Evolutionary conservation across 2,113 vertebrate species (phyloP).

Genomic region (Ivindomyrus marchei): DNA sequence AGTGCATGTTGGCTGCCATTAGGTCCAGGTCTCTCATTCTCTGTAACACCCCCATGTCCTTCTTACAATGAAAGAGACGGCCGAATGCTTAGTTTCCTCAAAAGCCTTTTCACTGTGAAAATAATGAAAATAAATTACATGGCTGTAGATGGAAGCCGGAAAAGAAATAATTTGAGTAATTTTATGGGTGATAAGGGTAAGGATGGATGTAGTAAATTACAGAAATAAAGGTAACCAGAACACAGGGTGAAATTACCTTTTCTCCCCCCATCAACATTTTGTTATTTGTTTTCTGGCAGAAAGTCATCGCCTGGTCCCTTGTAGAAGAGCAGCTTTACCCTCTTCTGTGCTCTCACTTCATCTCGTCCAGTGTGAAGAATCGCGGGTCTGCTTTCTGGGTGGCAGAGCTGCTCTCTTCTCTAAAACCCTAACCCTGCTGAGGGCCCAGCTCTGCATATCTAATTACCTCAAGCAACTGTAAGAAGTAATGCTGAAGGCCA

Average conservation of each 20-base stretch:
- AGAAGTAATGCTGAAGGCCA: not conserved
- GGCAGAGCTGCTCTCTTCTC: not conserved
- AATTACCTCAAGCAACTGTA: not conserved
- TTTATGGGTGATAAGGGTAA: constrained; percentile 4
- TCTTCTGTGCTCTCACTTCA: not conserved
- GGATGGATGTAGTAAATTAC: not conserved
- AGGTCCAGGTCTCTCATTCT: not conserved
- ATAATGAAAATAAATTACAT: constrained; percentile 6
- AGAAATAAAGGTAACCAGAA: not conserved
- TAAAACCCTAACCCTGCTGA: not conserved
- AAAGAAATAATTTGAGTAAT: constrained; percentile 18
- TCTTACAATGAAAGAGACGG: not conserved
- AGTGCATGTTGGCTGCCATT: not conserved
- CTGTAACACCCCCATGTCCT: not conserved
- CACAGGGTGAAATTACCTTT: not conserved
- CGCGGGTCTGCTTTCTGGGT: not conserved
- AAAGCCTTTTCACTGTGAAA: constrained; percentile 1
- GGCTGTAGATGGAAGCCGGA: constrained; percentile 8
- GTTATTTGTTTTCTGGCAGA: not conserved
- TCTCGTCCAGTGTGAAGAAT: not conserved
- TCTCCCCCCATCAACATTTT: not conserved
- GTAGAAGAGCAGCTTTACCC: not conserved
- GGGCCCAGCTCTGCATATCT: constrained; percentile 2
- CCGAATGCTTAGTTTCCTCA: not conserved
- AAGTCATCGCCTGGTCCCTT: not conserved